Base-by-base conservation (phyloP, 2,113 vertebrate species). In the Aleadryas rufinucha region DNA sequence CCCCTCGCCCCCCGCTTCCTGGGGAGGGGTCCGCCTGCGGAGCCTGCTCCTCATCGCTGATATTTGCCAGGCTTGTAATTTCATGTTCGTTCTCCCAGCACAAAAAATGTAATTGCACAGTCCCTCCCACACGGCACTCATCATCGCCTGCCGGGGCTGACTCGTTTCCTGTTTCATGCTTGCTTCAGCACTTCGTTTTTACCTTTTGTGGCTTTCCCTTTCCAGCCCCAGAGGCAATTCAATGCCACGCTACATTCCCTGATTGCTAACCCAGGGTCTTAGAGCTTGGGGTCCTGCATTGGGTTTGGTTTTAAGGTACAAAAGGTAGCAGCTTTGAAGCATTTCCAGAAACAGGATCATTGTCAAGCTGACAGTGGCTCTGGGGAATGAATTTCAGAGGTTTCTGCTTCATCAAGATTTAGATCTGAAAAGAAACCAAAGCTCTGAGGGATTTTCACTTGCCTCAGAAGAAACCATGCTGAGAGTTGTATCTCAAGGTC, bases 91-190 rank as follows among this genome's bases (percentile, higher is more conserved):
- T 89, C 94, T 96, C 91, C 61, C 74, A 65, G 84, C 77, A 78
- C 80, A 94, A 49, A 59, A 91, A 81, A 74, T 91, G 86, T 54
- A 85, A 87, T 93, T 65, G 89, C 19, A 3, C 49, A 57, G 92
- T 93, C 93, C 94, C 93, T 96, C 97, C 95, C 95, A 83, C 85
- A 82, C 64, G 8, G 35, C 54, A 26, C 81, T 92, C 77, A n/a
- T 61, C 82, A 74, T 81, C 15, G 63, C 83, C 90, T 86, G 47
- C 94, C 57, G 20, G 45, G 18, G 37, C 74, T 74, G 95, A 71
- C 86, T 97, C 57, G 60, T 88, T 97, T 98, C 97, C 97, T 96
- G 88, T 81, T 89, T 68, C 79, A 20, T 89, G 86, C 88, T 80
- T 60, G 60, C 59, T 93, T 89, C 64, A 37, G 89, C 80, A 30